These are phyloP conservation scores for Glareola pratincola DNA, from an alignment of 2,113 vertebrate genomes.

Conservation along the genomic window DNA sequence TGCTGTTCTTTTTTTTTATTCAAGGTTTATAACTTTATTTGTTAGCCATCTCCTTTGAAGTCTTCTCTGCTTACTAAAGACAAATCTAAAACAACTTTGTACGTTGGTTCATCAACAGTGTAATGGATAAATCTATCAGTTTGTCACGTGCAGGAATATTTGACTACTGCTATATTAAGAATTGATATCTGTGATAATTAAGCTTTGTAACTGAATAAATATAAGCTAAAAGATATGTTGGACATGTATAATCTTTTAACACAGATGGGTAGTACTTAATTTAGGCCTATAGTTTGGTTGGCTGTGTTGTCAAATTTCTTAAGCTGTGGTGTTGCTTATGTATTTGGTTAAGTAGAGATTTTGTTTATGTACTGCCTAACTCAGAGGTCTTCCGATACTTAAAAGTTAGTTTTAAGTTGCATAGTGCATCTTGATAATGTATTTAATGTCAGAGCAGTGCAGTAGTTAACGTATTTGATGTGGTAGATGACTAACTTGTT, in stretches of 20 bases:
- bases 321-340: rapidly evolving
- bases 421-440: neutral
- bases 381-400: neutral
- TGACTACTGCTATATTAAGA: neutral
- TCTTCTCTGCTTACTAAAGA: neutral
- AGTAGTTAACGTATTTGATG: neutral
- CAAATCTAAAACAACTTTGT: neutral
- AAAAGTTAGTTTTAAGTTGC: neutral
- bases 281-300: neutral
- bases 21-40: neutral
- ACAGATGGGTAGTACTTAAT: neutral
- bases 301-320: neutral
- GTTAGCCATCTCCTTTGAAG: neutral
- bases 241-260: neutral
- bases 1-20: neutral
- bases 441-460: neutral
- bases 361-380: neutral
- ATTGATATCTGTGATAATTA: neutral
- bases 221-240: neutral
- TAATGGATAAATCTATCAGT: neutral
- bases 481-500: neutral
- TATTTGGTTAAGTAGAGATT: neutral
- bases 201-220: neutral
- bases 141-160: neutral
- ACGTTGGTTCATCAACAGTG: neutral